Evolutionary conservation across 2,888 invertebrate genomes (phyloP), one percentile per base, ranked within the genome.

Genomic region (Holacanthella duospinosa): DNA sequence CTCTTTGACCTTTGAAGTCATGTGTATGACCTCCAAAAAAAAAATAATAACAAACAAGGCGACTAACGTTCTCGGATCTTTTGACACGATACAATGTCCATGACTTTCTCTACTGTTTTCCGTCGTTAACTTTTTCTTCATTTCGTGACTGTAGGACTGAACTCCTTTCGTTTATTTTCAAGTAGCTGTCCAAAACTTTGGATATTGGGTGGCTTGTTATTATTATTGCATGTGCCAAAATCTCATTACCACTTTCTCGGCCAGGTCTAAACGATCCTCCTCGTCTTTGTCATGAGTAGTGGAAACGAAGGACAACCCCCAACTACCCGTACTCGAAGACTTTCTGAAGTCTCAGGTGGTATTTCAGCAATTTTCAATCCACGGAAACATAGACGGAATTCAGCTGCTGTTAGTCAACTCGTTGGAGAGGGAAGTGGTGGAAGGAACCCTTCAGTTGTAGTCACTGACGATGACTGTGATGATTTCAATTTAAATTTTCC

Each of bases 361-460:
- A 83, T 88, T 79, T 85, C 87, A 71, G 87, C 88, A 71, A 88
- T 88, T 75, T 88, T 88, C 78, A 87, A 88, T 78, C 88, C 88
- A 55, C 84, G 84, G 76, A 80, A 73, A 61, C 67, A 70, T 57
- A 66, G 72, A 60, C 64, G 72, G 64, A 72, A 71, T 60, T 71
- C 71, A 44, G 70, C 72, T 29, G 71, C 71, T 36, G 70, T 72
- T 64, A 72, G 71, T 66, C 68, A 68, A 61, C 69, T 72, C 53
- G 64, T 71, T 56, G 68, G 67, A 29, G 66, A 65, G 58, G 62
- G 62, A 63, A 64, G 67, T n/a, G 29, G 55, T 21, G 60, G 85
- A 71, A 82, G 85, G 67, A 82, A 85, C 64, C 85, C 85, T 69
- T 84, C 85, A 62, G 85, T 85, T 69, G 85, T 86, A 74, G 84